Base-by-base conservation (phyloP, 2,888 invertebrate species). In the Apantesis nais region DNA sequence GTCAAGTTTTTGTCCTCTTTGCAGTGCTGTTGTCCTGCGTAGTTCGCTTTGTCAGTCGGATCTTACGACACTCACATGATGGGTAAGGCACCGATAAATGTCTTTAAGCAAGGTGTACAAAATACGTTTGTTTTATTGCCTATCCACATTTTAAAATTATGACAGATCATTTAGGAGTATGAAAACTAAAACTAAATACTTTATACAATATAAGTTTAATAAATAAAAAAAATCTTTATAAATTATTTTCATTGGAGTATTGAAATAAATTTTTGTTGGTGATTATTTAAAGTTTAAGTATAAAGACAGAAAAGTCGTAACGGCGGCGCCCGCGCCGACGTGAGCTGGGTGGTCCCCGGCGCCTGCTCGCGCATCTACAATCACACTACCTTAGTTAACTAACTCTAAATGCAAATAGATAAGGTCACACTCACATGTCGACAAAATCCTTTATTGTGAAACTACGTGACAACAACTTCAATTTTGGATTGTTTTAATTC, bases 391-490 rank as follows among this genome's bases (percentile, higher is more conserved):
- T 80, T 79, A 77, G 78, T 78, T 80, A 76, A 80, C 78, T 80
- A 76, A 80, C 78, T 83, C 79, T 78, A 83, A 81, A 80, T 85
- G 84, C 85, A 83, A 87, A 86, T 85, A 76, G 79, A 78, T 78
- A 84, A 80, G 83, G 77, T 82, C 79, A 80, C 77, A 77, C 66
- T 72, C 74, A 78, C 72, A 16, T 62, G 66, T 66, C 55, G 72
- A 71, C 75, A 82, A 83, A 76, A 82, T 73, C 75, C 62, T 82
- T 80, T 75, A 79, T 80, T 80, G 80, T 78, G 69, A 65, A 77
- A 73, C 68, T 68, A 72, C 77, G 75, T 71, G 65, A 71, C 74
- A 69, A 71, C 64, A 55, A 79, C 70, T 77, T 78, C 69, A 74
- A 79, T 73, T 68, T 66, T 65, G 72, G 55, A 72, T 79, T 72